Percentiles rank a stretch among this genome's conserved stretches.
Conservation (phyloP, 2,113 vertebrate genomes). For the Cyprinus carpio region DNA sequence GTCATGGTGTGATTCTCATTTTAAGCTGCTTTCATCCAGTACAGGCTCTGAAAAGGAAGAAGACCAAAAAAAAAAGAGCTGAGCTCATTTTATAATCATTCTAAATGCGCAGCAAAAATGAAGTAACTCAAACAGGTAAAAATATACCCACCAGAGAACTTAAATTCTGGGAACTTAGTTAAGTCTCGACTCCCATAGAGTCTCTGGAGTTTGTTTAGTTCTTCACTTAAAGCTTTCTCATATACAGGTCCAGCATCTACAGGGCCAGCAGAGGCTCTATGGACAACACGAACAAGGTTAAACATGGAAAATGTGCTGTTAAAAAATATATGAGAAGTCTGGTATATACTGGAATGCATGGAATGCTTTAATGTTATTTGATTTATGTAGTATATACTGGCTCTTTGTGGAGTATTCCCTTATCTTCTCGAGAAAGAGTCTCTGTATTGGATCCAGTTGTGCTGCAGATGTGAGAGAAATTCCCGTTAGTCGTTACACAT, state of each 20-base stretch:
- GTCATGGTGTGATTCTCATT: conserved; percentile 28
- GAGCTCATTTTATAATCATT: neutral
- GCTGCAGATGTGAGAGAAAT: conserved; percentile 5
- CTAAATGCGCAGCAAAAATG: neutral
- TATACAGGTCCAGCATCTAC: conserved; percentile 80
- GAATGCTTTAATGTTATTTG: conserved; percentile 5
- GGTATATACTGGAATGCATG: neutral
- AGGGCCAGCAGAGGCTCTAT: conserved; percentile 75
- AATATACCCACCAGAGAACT: conserved; percentile 76
- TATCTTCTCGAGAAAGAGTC: conserved; percentile 83
- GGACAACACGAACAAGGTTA: conserved; percentile 7
- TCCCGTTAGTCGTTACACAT: neutral
- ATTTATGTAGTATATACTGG: conserved; percentile 68
- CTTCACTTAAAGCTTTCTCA: conserved; percentile 76
- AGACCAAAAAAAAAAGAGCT: neutral
- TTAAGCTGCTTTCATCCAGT: conserved; percentile 45
- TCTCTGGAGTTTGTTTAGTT: conserved; percentile 77
- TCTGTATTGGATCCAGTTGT: conserved; percentile 81
- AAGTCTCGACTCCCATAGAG: conserved; percentile 79
- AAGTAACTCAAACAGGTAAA: neutral
- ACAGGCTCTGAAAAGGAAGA: conserved; percentile 39
- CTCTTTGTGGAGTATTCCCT: conserved; percentile 78
- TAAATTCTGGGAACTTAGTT: conserved; percentile 81
- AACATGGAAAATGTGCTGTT: neutral
- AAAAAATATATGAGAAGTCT: neutral